These are phyloP conservation scores for Hirtodrosophila cameraria DNA, from an alignment of 2,888 invertebrate genomes.

Conservation along the genomic window DNA sequence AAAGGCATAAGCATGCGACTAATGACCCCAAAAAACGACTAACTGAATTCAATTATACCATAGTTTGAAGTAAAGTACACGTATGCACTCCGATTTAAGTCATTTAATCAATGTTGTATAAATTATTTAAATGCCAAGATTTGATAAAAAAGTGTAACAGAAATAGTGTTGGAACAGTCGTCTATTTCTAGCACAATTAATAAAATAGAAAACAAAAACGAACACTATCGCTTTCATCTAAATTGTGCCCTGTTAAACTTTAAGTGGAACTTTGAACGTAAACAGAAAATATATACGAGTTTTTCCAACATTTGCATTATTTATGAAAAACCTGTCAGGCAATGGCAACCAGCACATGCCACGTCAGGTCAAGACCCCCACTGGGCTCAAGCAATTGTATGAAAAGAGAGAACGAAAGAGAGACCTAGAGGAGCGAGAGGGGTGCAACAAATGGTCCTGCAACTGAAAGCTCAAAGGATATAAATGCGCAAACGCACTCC, in stretches of 20 bases:
- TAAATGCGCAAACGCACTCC: slow-evolving; percentile 40
- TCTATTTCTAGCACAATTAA: slow-evolving; percentile 43
- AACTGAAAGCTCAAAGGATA: slow-evolving; percentile 1
- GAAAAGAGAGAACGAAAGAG: not conserved
- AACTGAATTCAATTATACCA: slow-evolving; percentile 61
- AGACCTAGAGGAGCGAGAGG: too few species aligned
- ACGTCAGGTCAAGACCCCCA: slow-evolving; percentile 6
- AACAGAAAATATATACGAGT: slow-evolving; percentile 17
- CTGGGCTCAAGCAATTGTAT: slow-evolving; percentile 2
- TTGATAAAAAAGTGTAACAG: slow-evolving; percentile 8
- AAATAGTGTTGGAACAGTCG: slow-evolving; percentile 22
- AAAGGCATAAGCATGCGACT: slow-evolving; percentile 2
- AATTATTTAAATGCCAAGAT: slow-evolving; percentile 52
- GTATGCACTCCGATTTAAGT: not conserved
- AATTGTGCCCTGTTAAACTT: slow-evolving; percentile 34
- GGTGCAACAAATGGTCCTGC: slow-evolving; percentile 4
- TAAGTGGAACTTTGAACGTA: slow-evolving; percentile 20
- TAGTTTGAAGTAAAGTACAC: not conserved
- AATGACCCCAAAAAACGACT: slow-evolving; percentile 37
- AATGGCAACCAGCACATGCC: slow-evolving; percentile 20
- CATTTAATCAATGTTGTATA: slow-evolving; percentile 43
- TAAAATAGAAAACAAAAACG: not conserved
- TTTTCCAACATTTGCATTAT: slow-evolving; percentile 53
- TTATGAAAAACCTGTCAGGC: slow-evolving; percentile 45
- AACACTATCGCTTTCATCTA: slow-evolving; percentile 20